Percentiles rank a stretch among this genome's conserved stretches.
These are phyloP conservation scores for Danio kyathit DNA, from an alignment of 2,797 vertebrate genomes.

Conservation along the genomic window DNA sequence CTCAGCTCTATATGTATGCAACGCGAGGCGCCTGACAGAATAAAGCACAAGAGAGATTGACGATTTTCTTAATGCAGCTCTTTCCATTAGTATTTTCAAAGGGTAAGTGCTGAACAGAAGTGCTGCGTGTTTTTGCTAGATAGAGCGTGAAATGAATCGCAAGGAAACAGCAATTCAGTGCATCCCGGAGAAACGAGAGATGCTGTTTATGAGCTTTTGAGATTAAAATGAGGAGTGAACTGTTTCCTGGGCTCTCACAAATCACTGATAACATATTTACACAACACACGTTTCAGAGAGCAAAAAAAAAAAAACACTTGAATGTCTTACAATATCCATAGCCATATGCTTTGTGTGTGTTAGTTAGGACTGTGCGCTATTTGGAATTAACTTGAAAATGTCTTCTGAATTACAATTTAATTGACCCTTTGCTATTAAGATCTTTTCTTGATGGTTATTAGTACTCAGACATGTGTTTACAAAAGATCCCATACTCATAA, in stretches of 20 bases:
- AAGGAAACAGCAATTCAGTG: slow-evolving; percentile 39
- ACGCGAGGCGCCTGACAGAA: not conserved
- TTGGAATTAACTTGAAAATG: not conserved
- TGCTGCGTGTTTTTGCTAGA: slow-evolving; percentile 38
- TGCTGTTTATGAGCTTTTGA: slow-evolving; percentile 25
- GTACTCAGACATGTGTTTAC: not conserved
- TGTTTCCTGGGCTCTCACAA: slow-evolving; percentile 43
- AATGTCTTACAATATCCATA: not conserved
- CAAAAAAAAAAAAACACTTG: slow-evolving; percentile 2
- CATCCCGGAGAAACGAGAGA: slow-evolving; percentile 11
- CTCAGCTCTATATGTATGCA: not conserved
- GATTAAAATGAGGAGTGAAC: slow-evolving; percentile 42
- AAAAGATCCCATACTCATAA: not conserved
- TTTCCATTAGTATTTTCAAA: slow-evolving; percentile 31
- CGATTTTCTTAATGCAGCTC: slow-evolving; percentile 2
- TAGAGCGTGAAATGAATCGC: slow-evolving; percentile 41
- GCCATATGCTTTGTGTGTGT: not conserved
- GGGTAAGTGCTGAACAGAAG: slow-evolving; percentile 26
- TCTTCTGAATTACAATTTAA: not conserved
- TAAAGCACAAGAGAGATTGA: slow-evolving; percentile 12
- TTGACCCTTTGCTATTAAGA: not conserved
- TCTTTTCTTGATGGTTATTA: not conserved
- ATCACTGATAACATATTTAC: slow-evolving; percentile 54
- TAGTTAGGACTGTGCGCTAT: not conserved
- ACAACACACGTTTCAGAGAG: slow-evolving; percentile 24